Base-by-base conservation (phyloP, 2,888 invertebrate species). In the Cristatella mucedo region DNA sequence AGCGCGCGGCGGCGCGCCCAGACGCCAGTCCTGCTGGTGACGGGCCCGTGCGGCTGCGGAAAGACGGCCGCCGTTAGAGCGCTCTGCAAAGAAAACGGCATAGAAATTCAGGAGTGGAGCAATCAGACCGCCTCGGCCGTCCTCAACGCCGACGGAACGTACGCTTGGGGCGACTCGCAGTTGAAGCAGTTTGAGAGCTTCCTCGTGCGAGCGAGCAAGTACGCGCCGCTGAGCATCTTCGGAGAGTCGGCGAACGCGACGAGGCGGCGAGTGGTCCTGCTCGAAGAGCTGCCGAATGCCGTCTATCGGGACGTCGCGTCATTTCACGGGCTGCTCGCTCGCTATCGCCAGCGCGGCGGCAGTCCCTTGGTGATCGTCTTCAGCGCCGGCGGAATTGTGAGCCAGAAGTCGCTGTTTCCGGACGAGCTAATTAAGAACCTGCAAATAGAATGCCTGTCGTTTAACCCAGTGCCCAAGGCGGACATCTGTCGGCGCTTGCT, bases 31-130 rank as follows among this genome's bases (percentile, higher is more conserved):
- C n/a, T n/a, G n/a, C n/a, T n/a, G n/a, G n/a, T n/a, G n/a, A n/a
- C n/a, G n/a, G n/a, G n/a, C n/a, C n/a, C n/a, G n/a, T n/a, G n/a
- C n/a, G 33, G 33, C 4, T 33, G 33, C 56, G 85, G 84, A 0
- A 87, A 87, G 68, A 81, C 84, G 1, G 73, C 76, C 1, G 75
- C 82, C 1, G 51, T 85, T 1, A 72, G 70, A 42, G 71, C 76
- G 6, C 50, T 85, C 7, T 78, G 80, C 24, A 69, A 71, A 40
- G 74, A 76, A 50, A 62, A 76, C 45, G 68, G 71, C 21, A 65
- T 74, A 22, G 72, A 73, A 50, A 54, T 81, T 24, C 68, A 74
- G 22, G 85, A 86, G 64, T 87, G 86, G 86, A 74, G 77, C 19
- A 83, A 81, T 51, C 84, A 85, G 18, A 19, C 49, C 5, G n/a